Percentiles rank a stretch among this genome's conserved stretches.
Evolutionary conservation across 2,888 invertebrate genomes (phyloP).

Genomic region (Ennomos fuscantarius): DNA sequence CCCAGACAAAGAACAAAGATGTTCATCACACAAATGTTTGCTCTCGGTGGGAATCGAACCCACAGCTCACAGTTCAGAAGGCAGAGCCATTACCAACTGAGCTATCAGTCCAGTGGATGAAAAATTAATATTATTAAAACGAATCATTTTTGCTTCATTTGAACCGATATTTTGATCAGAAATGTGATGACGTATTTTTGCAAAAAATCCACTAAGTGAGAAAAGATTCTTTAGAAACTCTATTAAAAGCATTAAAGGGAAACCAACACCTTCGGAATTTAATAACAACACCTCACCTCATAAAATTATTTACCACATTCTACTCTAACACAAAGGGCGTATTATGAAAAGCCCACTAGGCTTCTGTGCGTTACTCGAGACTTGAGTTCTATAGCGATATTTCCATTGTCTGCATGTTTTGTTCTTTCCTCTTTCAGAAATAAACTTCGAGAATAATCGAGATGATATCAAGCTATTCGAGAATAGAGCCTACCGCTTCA

Average conservation of each 20-base stretch:
- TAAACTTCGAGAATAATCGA: constrained; percentile 51
- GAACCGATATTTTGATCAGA: no score
- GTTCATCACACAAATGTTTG: no score
- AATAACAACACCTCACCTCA: constrained; percentile 7
- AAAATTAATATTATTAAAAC: no score
- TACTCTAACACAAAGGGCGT: constrained; percentile 9
- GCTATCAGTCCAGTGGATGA: no score
- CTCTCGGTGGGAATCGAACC: no score
- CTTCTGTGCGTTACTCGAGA: constrained; percentile 11
- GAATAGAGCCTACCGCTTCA: constrained; percentile 5
- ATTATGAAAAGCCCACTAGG: constrained; percentile 7
- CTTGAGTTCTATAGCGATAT: constrained; percentile 26
- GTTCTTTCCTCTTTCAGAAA: constrained; percentile 51
- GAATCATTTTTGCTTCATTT: no score
- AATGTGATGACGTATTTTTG: no score
- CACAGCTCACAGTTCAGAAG: no score
- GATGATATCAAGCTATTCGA: constrained; percentile 37
- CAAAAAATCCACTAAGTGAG: no score
- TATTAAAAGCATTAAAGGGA: constrained; percentile 2
- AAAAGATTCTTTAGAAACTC: no score
- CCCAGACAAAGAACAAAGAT: no score
- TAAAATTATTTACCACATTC: constrained; percentile 24
- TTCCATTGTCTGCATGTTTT: constrained; percentile 50
- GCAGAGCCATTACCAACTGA: no score
- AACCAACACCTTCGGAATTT: constrained; percentile 5